These are phyloP conservation scores for Melikaiella ostensackeni DNA, from an alignment of 2,888 invertebrate species.

Conservation along the genomic window DNA sequence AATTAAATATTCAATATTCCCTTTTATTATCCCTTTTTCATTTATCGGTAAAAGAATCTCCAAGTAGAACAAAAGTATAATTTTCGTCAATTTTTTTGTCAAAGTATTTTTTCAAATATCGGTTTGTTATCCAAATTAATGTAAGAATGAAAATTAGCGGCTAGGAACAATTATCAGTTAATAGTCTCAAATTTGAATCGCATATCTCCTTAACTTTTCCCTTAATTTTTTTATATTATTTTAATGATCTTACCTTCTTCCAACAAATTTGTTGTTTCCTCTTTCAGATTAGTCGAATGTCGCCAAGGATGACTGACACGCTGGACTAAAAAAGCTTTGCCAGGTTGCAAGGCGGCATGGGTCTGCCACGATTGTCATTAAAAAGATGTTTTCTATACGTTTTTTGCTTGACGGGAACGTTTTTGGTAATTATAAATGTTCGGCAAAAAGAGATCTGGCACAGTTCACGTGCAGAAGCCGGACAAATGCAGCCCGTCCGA, in stretches of 20 bases:
- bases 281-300: conserved; percentile 47
- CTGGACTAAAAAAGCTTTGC: conserved; percentile 45
- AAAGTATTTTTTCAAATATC: no score
- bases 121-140: no score
- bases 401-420: conserved; percentile 78
- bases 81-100: no score
- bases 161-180: no score
- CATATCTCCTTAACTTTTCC: no score
- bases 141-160: no score
- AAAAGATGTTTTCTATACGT: conserved; percentile 81
- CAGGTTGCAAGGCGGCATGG: conserved; percentile 73
- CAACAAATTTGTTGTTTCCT: background rate
- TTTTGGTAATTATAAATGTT: conserved; percentile 80
- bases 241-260: background rate
- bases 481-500: conserved; percentile 55
- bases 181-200: no score
- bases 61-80: no score
- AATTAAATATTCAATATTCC: no score
- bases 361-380: conserved; percentile 80
- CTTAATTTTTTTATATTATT: background rate
- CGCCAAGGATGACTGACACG: conserved; percentile 41
- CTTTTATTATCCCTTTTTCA: no score
- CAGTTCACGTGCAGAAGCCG: conserved; percentile 47
- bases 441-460: conserved; percentile 75
- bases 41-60: no score